Base-by-base conservation (phyloP, 2,888 invertebrate genomes). In the Mellilla xanthometata region DNA sequence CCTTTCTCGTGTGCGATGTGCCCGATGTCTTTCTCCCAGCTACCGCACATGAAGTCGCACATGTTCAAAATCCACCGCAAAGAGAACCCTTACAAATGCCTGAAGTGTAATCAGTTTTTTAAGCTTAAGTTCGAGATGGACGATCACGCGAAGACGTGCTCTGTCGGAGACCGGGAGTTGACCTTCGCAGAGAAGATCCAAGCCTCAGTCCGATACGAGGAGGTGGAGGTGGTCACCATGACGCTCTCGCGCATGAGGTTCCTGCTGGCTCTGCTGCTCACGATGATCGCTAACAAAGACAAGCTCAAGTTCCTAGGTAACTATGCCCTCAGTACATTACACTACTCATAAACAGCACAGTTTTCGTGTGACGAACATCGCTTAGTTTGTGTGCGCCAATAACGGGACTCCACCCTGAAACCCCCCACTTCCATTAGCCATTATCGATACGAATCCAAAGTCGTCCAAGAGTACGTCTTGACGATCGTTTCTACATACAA, bases 11-110 rank as follows among this genome's bases (percentile, higher is more conserved):
- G 94, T 67, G 85, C 92, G 8, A 81, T 94, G 60, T 95, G 95
- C 65, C 93, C 93, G 24, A 91, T 93, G 24, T 92, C 93, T 0
- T 96, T 96, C 74, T 94, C 95, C 0, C 96, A 96, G 70, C 77
- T 96, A 43, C 95, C 96, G 0, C 96, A 96, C 68, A 92, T 96
- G 78, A 96, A 96, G 78, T 95, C 96, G 50, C 96, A 97, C 73
- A 95, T 97, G 95, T 91, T 93, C 50, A 94, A 94, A 63, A 95
- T 96, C 40, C 96, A 96, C 73, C 94, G 95, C 19, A 92, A 94
- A 56, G 91, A 91, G 50, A 94, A 95, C 56, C 94, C 95, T 0
- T 96, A 96, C 68, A 92, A 93, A 68, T 96, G 96, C 70, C 81
- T 88, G 11, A 92, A 92, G 7, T 96, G 96, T 74, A 90, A 92